These are phyloP conservation scores for Enteromius treurensis DNA, from an alignment of 2,797 vertebrate species.

Conservation along the genomic window DNA sequence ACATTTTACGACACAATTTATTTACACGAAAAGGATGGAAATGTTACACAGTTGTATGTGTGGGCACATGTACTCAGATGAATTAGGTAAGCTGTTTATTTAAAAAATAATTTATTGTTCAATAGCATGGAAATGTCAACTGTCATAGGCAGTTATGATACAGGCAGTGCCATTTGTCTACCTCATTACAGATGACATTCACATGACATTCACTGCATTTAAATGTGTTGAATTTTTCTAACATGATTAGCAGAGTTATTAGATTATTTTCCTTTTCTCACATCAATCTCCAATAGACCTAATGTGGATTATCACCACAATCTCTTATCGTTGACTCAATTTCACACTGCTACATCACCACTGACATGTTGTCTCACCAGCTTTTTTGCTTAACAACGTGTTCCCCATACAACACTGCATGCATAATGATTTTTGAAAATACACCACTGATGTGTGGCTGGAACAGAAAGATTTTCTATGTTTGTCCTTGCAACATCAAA, in stretches of 20 bases:
- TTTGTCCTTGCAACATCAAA: background rate
- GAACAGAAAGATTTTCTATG: background rate
- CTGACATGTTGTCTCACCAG: background rate
- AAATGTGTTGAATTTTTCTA: conserved; percentile 24
- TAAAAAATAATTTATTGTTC: background rate
- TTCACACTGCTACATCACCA: background rate
- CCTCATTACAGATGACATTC: conserved; percentile 9
- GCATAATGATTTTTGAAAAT: background rate
- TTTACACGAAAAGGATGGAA: background rate
- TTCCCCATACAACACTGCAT: background rate
- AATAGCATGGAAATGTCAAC: background rate
- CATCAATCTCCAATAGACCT: background rate
- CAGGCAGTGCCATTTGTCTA: background rate
- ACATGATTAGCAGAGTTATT: conserved; percentile 25
- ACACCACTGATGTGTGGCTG: background rate
- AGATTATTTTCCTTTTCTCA: background rate
- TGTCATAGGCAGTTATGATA: background rate
- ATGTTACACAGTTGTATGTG: background rate
- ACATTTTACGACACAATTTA: background rate
- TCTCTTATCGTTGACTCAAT: background rate
- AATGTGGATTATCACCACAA: background rate
- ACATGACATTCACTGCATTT: conserved; percentile 4
- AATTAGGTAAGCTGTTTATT: background rate
- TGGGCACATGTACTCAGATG: background rate
- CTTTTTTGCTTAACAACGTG: background rate